These are phyloP conservation scores for Macaria liturata DNA, from an alignment of 2,888 invertebrate genomes.

Conservation along the genomic window DNA sequence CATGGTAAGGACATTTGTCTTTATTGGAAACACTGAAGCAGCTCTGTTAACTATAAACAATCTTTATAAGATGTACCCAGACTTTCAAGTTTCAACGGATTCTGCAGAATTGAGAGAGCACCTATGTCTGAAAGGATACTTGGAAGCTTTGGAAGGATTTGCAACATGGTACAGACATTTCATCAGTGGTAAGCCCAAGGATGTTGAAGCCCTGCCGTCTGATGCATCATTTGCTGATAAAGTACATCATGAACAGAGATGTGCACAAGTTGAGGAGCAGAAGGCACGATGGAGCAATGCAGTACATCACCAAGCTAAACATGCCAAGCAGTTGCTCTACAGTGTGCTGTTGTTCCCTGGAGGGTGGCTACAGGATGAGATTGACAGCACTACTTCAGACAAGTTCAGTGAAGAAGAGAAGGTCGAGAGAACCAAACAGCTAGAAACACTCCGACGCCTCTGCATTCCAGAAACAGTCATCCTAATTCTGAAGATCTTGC, in stretches of 20 bases:
- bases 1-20: conserved; percentile 92
- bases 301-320: conserved; percentile 88
- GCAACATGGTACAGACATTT: conserved; percentile 94
- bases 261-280: conserved; percentile 91
- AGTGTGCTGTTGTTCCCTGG: conserved; percentile 95
- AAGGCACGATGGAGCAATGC: conserved; percentile 89
- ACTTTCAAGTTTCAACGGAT: conserved; percentile 63
- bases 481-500: conserved; percentile 90
- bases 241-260: conserved; percentile 93
- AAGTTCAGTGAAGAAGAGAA: conserved; percentile 73
- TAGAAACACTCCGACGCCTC: conserved; percentile 89
- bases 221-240: conserved; percentile 92
- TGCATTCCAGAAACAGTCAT: conserved; percentile 93
- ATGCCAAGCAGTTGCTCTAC: conserved; percentile 90
- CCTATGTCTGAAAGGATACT: conserved; percentile 93
- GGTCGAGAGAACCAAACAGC: conserved; percentile 85
- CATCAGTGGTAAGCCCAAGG: conserved; percentile 90
- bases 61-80: conserved; percentile 66
- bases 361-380: conserved; percentile 93
- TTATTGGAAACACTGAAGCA: conserved; percentile 91
- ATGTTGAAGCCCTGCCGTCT: conserved; percentile 82
- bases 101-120: conserved; percentile 88
- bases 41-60: conserved; percentile 87
- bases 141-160: conserved; percentile 94
- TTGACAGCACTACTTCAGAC: conserved; percentile 73